Base-by-base conservation (phyloP, 1,140 invertebrate species). In the Sinella curviseta region DNA sequence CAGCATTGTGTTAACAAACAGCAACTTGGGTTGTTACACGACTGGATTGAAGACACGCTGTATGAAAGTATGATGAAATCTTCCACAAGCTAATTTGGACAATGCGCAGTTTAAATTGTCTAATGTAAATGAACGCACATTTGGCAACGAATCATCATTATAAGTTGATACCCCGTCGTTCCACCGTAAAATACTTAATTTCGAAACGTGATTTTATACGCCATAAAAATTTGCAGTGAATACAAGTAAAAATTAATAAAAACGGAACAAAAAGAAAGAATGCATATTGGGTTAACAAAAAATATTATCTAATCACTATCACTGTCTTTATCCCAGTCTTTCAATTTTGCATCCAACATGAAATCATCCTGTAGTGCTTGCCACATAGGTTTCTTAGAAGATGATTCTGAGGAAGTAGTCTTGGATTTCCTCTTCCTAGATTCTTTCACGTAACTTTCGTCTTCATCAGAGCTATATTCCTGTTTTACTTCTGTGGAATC, bases 291-390 rank as follows among this genome's bases (percentile, higher is more conserved):
- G n/a, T n/a, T n/a, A n/a, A n/a, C n/a, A n/a, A n/a, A n/a, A n/a
- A n/a, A n/a, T n/a, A n/a, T n/a, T n/a, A n/a, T n/a, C 35, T 36
- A 74, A 1, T 77, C 57, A 30, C 54, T 78, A 26, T 77, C 80
- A 55, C 70, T 75, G 84, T 94, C 90, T 87, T 94, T 94, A 86
- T 96, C 93, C 95, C 95, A 97, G 87, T 97, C 94, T 88, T 95
- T 96, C 87, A 95, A 90, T 87, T 93, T 94, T 30, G 94, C 93
- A 83, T 93, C 92, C 90, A 94, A 93, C 90, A 94, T 94, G 85
- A 94, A 97, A 86, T 96, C 94, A 84, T 95, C 94, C 76, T 92
- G 91, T 83, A 89, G 89, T 87, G 90, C 88, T 86, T 87, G 88
- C 91, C 91, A 89, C 12, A 82, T 79, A 24, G 85, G 81, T 60